Percentiles rank a stretch among this genome's conserved stretches.
These are phyloP conservation scores for Tenualosa ilisha DNA, from an alignment of 2,797 vertebrate genomes.

Conservation along the genomic window DNA sequence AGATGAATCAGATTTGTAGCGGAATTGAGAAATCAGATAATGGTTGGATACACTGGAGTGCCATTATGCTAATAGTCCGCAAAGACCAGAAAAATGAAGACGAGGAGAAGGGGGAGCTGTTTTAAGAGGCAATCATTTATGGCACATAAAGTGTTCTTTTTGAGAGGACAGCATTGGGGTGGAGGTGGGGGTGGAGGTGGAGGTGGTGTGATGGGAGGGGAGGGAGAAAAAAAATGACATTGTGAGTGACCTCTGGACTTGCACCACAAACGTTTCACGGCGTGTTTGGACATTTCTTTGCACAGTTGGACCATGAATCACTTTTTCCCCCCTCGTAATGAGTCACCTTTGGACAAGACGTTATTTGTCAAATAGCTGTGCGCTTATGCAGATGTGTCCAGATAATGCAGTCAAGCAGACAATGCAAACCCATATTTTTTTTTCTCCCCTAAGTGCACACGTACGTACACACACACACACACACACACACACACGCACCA, in stretches of 20 bases:
- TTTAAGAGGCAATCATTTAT: slow-evolving; percentile 25
- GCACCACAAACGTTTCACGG: not conserved
- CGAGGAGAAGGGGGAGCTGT: not conserved
- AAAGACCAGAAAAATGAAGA: slow-evolving; percentile 20
- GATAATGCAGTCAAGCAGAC: not conserved
- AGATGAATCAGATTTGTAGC: slow-evolving; percentile 21
- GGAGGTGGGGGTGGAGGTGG: too few species aligned
- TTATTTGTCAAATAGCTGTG: slow-evolving; percentile 5
- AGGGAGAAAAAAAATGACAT: not conserved
- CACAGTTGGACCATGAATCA: not conserved
- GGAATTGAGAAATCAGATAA: slow-evolving; percentile 26
- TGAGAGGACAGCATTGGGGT: not conserved
- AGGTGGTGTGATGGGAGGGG: too few species aligned
- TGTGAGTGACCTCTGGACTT: slow-evolving; percentile 2
- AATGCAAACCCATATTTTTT: not conserved
- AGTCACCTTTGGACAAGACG: not conserved
- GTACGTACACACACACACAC: too few species aligned
- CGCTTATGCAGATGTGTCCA: not conserved
- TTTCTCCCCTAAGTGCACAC: not conserved
- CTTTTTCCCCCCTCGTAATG: not conserved
- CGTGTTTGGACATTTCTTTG: slow-evolving; percentile 7
- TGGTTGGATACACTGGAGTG: slow-evolving; percentile 17
- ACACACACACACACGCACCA: too few species aligned
- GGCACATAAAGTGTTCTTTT: slow-evolving; percentile 18
- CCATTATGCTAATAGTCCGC: slow-evolving; percentile 21